Evolutionary conservation across 2,797 vertebrate genomes (phyloP).

Genomic region (Sebastes trivittatus): DNA sequence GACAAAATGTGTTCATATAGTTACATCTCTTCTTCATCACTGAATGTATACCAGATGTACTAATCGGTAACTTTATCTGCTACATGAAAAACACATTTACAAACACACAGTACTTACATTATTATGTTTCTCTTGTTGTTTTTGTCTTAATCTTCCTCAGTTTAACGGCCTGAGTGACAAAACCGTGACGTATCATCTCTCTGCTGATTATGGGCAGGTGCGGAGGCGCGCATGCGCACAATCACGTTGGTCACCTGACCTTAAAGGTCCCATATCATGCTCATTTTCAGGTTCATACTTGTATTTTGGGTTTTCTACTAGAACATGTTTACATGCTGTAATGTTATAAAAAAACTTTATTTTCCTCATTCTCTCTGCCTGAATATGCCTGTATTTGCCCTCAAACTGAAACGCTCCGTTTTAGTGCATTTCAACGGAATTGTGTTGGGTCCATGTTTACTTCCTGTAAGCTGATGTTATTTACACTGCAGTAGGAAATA

Average conservation of each 20-base stretch:
- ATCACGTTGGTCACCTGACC: neutral
- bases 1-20: neutral
- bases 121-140: neutral
- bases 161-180: neutral
- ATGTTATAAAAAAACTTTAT: no score
- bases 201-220: neutral
- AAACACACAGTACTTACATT: neutral
- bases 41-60: neutral
- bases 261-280: neutral
- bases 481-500: no score
- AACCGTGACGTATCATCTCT: neutral
- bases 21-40: neutral
- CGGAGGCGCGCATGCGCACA: neutral
- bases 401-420: no score
- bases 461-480: no score
- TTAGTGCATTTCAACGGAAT: no score
- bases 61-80: neutral
- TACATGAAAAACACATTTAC: neutral
- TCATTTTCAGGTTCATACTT: no score
- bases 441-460: no score
- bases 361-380: no score
- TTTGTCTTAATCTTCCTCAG: neutral
- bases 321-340: no score
- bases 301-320: no score
- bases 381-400: no score